Base-by-base conservation (phyloP, 2,888 invertebrate species). In the Nomada fabriciana region DNA sequence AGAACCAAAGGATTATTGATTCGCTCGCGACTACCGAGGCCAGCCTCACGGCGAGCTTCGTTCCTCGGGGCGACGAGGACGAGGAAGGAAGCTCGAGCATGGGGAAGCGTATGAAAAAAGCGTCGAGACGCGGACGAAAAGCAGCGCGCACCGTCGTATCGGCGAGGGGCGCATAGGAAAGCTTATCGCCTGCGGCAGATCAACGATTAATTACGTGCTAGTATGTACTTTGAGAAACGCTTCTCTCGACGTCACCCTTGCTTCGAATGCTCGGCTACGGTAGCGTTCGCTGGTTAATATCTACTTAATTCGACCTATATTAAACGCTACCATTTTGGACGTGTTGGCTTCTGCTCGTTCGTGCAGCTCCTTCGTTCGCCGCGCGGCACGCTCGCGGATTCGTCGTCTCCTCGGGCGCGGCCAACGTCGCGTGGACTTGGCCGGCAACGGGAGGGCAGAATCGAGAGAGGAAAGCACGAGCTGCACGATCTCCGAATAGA, bases 151-250 rank as follows among this genome's bases (percentile, higher is more conserved):
- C 75, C 86, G 11, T 43, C 43, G 43, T 1, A 57, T 69, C 71
- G 52, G 43, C 59, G 61, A 53, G 67, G 63, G 75, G 25, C 73
- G 65, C 70, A 11, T 74, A 82, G 82, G 76, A 83, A 57, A 69
- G 72, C 36, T 78, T 59, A 82, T 87, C 85, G 86, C 71, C 71
- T 69, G 71, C 60, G 70, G 47, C 47, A 68, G 57, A 77, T 82
- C 64, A 59, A 64, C 64, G 63, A 53, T 64, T 15, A 47, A 92
- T 92, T 92, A 92, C 88, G 75, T 85, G 87, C 93, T 92, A 92
- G 87, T 92, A n/a, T n/a, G n/a, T n/a, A 93, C 93, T 92, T 93
- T 93, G 92, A 90, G 89, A 88, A 91, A 89, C 88, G 63, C 42
- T 76, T 72, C 57, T 80, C 77, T 81, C 86, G 80, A 86, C 80